phyloP scores from a whole-genome alignment of 2,797 vertebrate species.

The Danio choprae region DNA sequence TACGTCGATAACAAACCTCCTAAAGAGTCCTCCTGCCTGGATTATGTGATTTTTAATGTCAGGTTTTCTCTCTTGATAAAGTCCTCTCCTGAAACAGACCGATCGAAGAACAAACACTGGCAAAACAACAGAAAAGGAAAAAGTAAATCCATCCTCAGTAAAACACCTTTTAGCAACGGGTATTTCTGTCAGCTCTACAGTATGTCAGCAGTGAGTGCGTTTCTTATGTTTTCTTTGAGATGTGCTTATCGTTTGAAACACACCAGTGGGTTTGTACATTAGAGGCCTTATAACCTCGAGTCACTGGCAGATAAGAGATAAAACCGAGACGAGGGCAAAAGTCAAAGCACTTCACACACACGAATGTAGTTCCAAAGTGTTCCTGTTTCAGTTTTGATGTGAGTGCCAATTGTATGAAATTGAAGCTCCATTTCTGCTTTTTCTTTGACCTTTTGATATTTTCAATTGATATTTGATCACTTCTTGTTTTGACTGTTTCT shows the following conservation, averaged over 20 bases:
- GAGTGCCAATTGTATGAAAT: neutral
- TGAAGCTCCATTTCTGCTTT: constrained; percentile 4
- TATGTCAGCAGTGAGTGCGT: neutral
- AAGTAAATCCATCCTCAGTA: neutral
- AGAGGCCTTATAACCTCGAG: neutral
- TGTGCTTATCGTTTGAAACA: constrained; percentile 35
- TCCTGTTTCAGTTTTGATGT: neutral
- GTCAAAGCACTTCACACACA: constrained; percentile 40
- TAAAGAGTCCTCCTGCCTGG: neutral
- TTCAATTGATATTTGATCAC: constrained; percentile 2
- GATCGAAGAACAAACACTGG: neutral
- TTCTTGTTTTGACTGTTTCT: constrained; percentile 17
- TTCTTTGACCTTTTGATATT: neutral
- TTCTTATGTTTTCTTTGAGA: neutral
- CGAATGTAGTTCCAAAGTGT: neutral
- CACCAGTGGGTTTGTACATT: neutral
- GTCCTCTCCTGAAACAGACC: neutral
- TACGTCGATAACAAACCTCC: neutral
- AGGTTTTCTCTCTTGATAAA: neutral
- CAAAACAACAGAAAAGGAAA: neutral
- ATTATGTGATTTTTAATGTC: neutral
- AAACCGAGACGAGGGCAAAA: constrained; percentile 28
- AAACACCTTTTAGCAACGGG: constrained; percentile 13
- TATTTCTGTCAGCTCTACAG: constrained; percentile 4
- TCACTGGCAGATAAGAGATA: constrained; percentile 4